A percentile compares a stretch with the other conserved stretches of the same genome.
These are phyloP conservation scores for Saccostrea echinata DNA, from an alignment of 1,140 invertebrate species.

Conservation along the genomic window DNA sequence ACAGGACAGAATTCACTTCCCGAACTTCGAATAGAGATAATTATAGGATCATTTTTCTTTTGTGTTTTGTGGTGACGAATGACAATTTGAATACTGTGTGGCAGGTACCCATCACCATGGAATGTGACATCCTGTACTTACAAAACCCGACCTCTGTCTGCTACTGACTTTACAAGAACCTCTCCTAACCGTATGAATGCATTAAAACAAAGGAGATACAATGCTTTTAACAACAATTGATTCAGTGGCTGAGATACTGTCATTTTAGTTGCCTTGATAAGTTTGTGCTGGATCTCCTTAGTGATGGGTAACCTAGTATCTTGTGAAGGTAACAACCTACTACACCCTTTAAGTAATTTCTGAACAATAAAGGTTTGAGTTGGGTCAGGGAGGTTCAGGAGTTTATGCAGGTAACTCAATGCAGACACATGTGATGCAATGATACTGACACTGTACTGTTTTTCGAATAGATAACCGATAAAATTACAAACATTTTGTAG, in stretches of 20 bases:
- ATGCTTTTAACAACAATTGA: no score
- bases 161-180: not conserved
- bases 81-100: not conserved
- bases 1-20: not conserved
- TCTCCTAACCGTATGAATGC: no score
- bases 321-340: not conserved
- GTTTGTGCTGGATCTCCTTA: no score
- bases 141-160: not conserved
- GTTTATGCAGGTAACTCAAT: slow-evolving; percentile 50
- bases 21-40: not conserved
- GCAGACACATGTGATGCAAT: slow-evolving; percentile 51
- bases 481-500: no score
- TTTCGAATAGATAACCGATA: not conserved
- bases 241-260: no score
- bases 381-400: slow-evolving; percentile 10
- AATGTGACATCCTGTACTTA: not conserved
- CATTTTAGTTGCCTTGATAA: no score
- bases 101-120: not conserved
- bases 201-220: no score
- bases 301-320: not conserved
- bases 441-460: not conserved
- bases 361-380: slow-evolving; percentile 41
- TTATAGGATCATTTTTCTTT: not conserved
- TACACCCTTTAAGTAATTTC: slow-evolving; percentile 28
- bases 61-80: not conserved